Percentiles rank a stretch among this genome's conserved stretches.
These are phyloP conservation scores for Rhaphigaster nebulosa DNA, from an alignment of 2,888 invertebrate species.

Conservation along the genomic window DNA sequence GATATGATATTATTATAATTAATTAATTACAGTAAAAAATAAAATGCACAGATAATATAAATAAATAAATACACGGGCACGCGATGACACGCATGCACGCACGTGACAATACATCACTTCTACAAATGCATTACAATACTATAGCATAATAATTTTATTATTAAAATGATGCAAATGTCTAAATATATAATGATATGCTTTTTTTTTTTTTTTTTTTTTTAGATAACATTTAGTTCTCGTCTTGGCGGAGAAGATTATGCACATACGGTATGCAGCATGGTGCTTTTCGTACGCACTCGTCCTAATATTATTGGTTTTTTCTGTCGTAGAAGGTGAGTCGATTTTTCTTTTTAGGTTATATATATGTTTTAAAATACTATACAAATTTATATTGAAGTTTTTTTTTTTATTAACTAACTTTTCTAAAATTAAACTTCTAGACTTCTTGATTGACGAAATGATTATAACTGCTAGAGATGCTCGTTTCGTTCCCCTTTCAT, in stretches of 20 bases:
- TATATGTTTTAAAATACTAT: neutral
- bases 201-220: constrained; percentile 51
- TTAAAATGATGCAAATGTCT: neutral
- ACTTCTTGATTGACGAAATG: too few relatives aligned
- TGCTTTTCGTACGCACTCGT: constrained; percentile 59
- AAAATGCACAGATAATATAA: too few relatives aligned
- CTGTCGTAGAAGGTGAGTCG: constrained; percentile 54
- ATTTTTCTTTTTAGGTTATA: neutral
- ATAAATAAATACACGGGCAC: too few relatives aligned
- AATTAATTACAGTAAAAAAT: too few relatives aligned
- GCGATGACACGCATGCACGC: too few relatives aligned
- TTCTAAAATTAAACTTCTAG: too few relatives aligned
- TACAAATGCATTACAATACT: too few relatives aligned
- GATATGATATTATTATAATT: too few relatives aligned
- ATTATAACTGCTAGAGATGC: too few relatives aligned
- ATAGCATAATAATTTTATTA: too few relatives aligned
- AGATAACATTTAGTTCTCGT: constrained; percentile 55
- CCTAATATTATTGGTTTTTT: constrained; percentile 35
- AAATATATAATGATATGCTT: neutral
- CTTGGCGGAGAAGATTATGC: constrained; percentile 62
- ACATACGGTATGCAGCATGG: constrained; percentile 63
- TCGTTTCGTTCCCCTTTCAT: too few relatives aligned
- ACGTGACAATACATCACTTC: too few relatives aligned
- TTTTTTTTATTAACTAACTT: neutral
- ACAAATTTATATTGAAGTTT: neutral